Conservation (phyloP, 2,113 vertebrate species). For the Manacus vitellinus region DNA sequence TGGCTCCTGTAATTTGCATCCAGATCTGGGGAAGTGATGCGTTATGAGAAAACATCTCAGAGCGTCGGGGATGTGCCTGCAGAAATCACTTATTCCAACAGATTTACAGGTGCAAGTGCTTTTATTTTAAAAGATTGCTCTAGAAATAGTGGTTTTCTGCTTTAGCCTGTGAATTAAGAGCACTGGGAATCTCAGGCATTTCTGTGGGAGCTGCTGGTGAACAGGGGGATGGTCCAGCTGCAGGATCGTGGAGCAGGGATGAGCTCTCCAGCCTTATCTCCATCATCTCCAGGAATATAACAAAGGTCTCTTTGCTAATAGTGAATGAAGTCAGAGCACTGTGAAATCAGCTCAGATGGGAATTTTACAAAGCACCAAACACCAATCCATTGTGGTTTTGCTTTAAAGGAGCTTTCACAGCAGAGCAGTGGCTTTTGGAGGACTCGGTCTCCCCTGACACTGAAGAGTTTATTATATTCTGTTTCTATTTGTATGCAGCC, state of each 20-base stretch:
- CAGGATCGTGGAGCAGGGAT: neutral
- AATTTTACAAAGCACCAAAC: neutral
- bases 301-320: neutral
- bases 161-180: neutral
- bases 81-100: neutral
- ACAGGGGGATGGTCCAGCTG: neutral
- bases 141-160: neutral
- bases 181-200: neutral
- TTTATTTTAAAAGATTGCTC: neutral
- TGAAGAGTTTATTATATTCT: neutral
- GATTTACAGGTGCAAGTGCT: neutral
- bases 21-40: neutral
- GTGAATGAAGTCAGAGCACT: neutral
- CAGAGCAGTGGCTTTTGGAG: neutral
- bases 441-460: neutral
- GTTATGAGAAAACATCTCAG: neutral
- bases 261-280: neutral
- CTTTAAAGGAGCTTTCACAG: neutral
- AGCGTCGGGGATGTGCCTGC: neutral
- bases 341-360: neutral
- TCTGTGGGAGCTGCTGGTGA: neutral
- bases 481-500: neutral
- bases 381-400: accelerated
- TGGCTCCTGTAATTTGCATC: slow-evolving; percentile 33
- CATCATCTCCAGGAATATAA: neutral